Evolutionary conservation across 2,888 invertebrate species (phyloP).

Genomic region (Patella ulyssiponensis): DNA sequence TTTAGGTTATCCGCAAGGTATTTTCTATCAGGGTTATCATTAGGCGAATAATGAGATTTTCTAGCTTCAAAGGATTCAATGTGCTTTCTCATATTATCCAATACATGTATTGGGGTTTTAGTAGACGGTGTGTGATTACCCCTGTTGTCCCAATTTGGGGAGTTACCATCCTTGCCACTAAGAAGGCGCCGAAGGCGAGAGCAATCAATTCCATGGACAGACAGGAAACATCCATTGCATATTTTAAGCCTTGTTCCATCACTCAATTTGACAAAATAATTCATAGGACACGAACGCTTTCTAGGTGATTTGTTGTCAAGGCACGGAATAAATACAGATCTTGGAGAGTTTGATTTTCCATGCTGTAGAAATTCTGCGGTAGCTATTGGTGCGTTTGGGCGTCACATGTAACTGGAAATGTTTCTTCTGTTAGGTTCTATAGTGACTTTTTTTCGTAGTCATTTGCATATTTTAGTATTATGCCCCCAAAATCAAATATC

Average conservation of each 20-base stretch:
- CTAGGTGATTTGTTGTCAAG: not conserved
- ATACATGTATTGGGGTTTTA: not conserved
- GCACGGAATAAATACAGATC: not conserved
- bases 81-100: not conserved
- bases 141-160: not conserved
- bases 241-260: not conserved
- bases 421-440: no score
- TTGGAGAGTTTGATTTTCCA: not conserved
- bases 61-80: not conserved
- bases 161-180: not conserved
- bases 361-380: not conserved
- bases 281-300: not conserved
- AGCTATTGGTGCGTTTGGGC: no score
- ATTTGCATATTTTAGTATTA: no score
- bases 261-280: slow-evolving; percentile 1
- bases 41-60: not conserved
- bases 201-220: not conserved
- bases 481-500: no score
- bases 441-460: no score
- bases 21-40: not conserved
- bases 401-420: no score
- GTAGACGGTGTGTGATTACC: not conserved
- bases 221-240: not conserved
- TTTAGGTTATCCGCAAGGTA: not conserved
- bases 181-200: not conserved